These are phyloP conservation scores for Brevimyrus niger DNA, from an alignment of 2,113 vertebrate species.

Conservation along the genomic window DNA sequence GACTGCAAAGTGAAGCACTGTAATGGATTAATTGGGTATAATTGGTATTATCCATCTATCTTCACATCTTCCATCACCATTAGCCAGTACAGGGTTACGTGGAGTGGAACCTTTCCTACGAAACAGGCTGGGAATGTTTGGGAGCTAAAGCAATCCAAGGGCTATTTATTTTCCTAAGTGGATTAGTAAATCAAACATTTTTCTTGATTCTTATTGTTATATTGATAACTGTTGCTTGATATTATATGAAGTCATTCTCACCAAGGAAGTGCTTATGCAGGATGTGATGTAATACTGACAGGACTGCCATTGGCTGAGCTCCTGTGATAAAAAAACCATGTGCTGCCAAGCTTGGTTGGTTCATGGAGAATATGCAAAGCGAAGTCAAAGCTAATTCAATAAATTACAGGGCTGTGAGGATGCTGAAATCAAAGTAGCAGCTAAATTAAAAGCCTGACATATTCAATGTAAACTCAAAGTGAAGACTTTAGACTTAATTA, in stretches of 20 bases:
- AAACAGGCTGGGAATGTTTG: neutral
- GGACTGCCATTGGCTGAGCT: neutral
- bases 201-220: neutral
- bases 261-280: neutral
- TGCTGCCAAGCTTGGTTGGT: neutral
- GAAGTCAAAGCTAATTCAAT: neutral
- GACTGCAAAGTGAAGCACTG: neutral
- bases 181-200: neutral
- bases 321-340: neutral
- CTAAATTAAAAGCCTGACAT: neutral
- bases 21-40: neutral
- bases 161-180: neutral
- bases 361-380: conserved; percentile 4
- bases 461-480: neutral
- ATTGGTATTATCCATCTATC: neutral
- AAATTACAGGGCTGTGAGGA: neutral
- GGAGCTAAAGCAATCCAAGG: neutral
- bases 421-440: neutral
- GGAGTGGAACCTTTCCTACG: neutral
- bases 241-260: neutral
- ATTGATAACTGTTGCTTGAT: neutral
- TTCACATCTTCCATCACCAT: neutral
- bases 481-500: neutral
- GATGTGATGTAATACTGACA: neutral
- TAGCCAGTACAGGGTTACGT: neutral